These are phyloP conservation scores for Drosophila differens DNA, from an alignment of 2,888 invertebrate species.

Conservation along the genomic window DNA sequence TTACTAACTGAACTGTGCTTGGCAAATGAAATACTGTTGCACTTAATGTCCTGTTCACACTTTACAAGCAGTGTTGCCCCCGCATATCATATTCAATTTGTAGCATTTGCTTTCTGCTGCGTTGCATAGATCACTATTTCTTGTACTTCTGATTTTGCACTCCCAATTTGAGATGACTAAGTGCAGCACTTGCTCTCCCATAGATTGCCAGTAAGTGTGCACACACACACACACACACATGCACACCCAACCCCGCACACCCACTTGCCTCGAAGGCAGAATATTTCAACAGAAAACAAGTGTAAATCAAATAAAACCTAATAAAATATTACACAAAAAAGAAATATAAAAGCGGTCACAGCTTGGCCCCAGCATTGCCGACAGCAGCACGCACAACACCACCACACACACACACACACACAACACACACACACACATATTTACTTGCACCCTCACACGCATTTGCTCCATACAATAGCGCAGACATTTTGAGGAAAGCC, in stretches of 20 bases:
- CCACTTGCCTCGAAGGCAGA: slow-evolving; percentile 42
- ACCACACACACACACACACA: background rate
- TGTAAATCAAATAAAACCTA: slow-evolving; percentile 81
- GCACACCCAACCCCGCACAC: slow-evolving; percentile 20
- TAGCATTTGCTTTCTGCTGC: background rate
- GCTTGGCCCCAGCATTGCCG: slow-evolving; percentile 56
- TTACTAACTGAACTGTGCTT: background rate
- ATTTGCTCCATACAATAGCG: slow-evolving; percentile 45
- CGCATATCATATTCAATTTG: background rate
- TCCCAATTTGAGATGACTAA: slow-evolving; percentile 24
- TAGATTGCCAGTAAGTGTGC: slow-evolving; percentile 49
- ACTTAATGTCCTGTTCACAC: slow-evolving; percentile 1
- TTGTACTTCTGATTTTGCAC: background rate
- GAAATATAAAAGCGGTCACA: slow-evolving; percentile 54
- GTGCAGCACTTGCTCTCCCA: slow-evolving; percentile 35
- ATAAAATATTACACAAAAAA: slow-evolving; percentile 65
- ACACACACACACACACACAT: slow-evolving; percentile 36
- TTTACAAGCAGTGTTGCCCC: too few species aligned
- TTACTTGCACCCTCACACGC: slow-evolving; percentile 26
- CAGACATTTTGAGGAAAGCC: slow-evolving; percentile 50
- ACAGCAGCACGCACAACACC: slow-evolving; percentile 50
- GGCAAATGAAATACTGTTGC: background rate
- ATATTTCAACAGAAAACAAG: slow-evolving; percentile 76
- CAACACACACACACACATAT: slow-evolving; percentile 6
- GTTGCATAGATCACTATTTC: slow-evolving; percentile 10